Conservation (phyloP, 2,797 vertebrate genomes). For the Phataginus tricuspis region DNA sequence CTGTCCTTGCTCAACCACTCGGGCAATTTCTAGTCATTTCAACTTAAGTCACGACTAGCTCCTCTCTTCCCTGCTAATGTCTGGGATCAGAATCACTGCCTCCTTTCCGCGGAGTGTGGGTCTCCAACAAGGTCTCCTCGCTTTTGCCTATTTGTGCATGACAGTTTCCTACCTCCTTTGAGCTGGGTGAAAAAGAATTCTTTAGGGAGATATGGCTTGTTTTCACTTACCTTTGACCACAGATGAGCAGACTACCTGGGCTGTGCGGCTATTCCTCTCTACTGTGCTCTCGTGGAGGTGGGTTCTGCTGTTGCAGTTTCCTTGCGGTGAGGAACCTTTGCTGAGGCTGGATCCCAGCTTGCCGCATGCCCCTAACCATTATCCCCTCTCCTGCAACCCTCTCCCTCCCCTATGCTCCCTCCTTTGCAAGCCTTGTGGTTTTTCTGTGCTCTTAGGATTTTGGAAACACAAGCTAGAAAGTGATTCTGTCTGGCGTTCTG, state of each 20-base stretch:
- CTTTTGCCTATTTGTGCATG: background rate
- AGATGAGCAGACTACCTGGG: background rate
- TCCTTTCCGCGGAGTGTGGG: background rate
- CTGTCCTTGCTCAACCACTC: background rate
- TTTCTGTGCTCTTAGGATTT: background rate
- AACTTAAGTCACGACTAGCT: background rate
- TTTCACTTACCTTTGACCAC: background rate
- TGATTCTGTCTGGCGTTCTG: background rate
- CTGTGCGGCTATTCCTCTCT: background rate
- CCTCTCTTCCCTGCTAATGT: background rate
- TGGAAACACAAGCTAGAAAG: background rate
- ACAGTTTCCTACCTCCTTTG: background rate
- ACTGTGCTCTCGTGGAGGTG: background rate
- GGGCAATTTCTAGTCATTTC: background rate
- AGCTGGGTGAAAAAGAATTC: background rate
- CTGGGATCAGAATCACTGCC: background rate
- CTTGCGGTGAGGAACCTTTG: background rate
- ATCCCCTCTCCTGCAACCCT: background rate
- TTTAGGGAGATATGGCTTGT: background rate
- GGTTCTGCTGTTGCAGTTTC: background rate
- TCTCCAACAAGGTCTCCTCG: background rate
- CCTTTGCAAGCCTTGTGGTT: background rate
- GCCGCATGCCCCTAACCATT: no score
- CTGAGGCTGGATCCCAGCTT: background rate
- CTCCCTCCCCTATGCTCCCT: accelerated